Evolutionary conservation across 2,888 invertebrate species (phyloP).

Genomic region (Silvanus unidentatus): DNA sequence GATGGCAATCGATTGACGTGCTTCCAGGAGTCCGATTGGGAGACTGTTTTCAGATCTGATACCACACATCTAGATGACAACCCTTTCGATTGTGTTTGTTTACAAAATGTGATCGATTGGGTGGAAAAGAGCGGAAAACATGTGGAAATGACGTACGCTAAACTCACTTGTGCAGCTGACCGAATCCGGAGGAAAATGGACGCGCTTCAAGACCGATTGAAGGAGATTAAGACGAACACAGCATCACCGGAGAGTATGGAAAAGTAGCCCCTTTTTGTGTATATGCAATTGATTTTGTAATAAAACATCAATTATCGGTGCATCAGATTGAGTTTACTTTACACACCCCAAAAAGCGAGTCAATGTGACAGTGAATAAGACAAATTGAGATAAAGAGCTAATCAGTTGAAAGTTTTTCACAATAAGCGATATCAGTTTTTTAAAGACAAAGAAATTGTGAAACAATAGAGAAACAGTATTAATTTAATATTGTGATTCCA

Average conservation of each 20-base stretch:
- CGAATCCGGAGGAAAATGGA: conserved; percentile 25
- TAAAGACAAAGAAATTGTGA: too few species aligned
- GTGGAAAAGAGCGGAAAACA: conserved; percentile 20
- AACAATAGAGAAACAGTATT: too few species aligned
- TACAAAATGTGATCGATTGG: conserved; percentile 26
- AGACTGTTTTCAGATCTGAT: conserved; percentile 26
- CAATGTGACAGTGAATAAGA: too few species aligned
- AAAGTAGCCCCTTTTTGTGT: too few species aligned
- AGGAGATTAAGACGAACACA: conserved; percentile 21
- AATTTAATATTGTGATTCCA: too few species aligned
- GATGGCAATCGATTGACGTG: conserved; percentile 29
- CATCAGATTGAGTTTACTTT: too few species aligned
- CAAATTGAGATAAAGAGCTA: too few species aligned
- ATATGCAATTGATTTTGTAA: too few species aligned
- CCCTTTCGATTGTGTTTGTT: conserved; percentile 29
- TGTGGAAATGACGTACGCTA: conserved; percentile 24
- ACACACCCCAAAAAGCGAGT: too few species aligned
- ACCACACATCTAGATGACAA: conserved; percentile 27
- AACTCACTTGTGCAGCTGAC: conserved; percentile 28
- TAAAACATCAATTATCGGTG: too few species aligned
- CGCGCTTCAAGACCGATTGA: conserved; percentile 24
- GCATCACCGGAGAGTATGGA: conserved; percentile 11
- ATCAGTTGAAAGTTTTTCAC: too few species aligned
- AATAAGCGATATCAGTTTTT: too few species aligned
- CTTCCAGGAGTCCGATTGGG: conserved; percentile 20